Conservation (phyloP, 2,113 vertebrate genomes). For the Limnothrissa miodon region DNA sequence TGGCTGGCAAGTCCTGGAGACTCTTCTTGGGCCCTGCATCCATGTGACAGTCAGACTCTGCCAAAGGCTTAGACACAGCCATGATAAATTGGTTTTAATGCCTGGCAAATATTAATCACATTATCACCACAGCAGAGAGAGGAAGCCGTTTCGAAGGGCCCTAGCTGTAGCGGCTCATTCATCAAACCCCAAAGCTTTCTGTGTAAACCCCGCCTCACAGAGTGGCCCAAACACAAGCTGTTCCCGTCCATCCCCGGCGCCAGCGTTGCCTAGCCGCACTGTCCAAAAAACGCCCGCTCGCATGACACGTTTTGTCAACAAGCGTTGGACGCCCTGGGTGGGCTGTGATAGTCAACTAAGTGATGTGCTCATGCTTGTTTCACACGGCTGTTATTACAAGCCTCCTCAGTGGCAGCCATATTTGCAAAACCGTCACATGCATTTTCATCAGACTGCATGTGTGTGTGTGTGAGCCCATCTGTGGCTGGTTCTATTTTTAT, state of each 20-base stretch:
- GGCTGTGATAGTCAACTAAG: background rate
- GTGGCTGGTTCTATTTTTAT: background rate
- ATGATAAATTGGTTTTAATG: conserved; percentile 73
- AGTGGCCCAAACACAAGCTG: conserved; percentile 60
- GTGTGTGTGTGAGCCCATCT: too few relatives aligned
- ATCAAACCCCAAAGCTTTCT: conserved; percentile 63
- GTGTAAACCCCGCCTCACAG: conserved; percentile 50
- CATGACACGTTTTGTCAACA: background rate
- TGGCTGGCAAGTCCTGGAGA: conserved; percentile 18
- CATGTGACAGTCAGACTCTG: conserved; percentile 60
- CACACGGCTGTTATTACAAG: background rate
- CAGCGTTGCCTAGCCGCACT: conserved; percentile 23
- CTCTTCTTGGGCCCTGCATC: conserved; percentile 42
- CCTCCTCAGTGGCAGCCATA: background rate
- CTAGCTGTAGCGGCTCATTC: conserved; percentile 62
- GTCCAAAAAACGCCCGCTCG: background rate
- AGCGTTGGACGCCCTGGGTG: background rate
- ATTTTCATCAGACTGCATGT: background rate
- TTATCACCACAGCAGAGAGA: conserved; percentile 70
- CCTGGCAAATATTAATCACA: conserved; percentile 74
- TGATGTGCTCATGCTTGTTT: background rate
- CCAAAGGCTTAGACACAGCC: conserved; percentile 57
- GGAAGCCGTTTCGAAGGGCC: conserved; percentile 66
- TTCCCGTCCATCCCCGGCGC: conserved; percentile 50
- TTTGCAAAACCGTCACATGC: background rate